Base-by-base conservation (phyloP, 2,888 invertebrate species). In the Nemoura dubitans region DNA sequence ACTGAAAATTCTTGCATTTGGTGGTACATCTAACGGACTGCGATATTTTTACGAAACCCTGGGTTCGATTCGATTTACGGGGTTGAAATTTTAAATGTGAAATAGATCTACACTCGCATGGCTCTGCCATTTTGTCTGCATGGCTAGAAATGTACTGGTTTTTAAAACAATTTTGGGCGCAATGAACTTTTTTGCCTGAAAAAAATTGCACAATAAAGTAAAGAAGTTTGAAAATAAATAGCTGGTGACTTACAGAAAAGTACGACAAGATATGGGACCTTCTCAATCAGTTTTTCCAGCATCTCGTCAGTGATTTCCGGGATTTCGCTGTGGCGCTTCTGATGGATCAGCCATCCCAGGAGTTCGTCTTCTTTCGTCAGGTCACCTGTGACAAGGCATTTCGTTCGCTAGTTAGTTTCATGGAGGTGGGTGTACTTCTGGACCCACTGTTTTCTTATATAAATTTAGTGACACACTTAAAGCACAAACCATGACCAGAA, bases 231-330 rank as follows among this genome's bases (percentile, higher is more conserved):
- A 7, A 59, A 16, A 2, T 16, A 59, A 59, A 59, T 1, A 59
- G 21, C 59, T 59, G 59, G 88, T 30, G 90, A 94, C 96, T 95
- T 93, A 98, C 97, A 98, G 91, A 98, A 98, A 89, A 98, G 94
- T 89, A 98, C 98, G 86, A 97, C 98, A 89, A 98, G 93, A 91
- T 95, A 97, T 87, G 95, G 94, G 29, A 96, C 94, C 85, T 93
- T 95, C 89, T 97, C 96, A 88, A 98, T 95, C 78, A 98, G 93
- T 90, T 96, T 96, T 89, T 98, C 97, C 94, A 98, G 96, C 96
- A 97, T 97, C 93, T 97, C 97, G 90, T 97, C 97, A 10, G 97
- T 98, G 28, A 98, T 95, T 92, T 97, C 97, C 83, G 98, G 97
- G 89, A 98, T 98, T 92, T 98, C 97, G 87, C 96, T 96, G 91